These are phyloP conservation scores for Beroe ovata DNA, from an alignment of 37 sponge, comb jelly and placozoan genomes.

Conservation along the genomic window DNA sequence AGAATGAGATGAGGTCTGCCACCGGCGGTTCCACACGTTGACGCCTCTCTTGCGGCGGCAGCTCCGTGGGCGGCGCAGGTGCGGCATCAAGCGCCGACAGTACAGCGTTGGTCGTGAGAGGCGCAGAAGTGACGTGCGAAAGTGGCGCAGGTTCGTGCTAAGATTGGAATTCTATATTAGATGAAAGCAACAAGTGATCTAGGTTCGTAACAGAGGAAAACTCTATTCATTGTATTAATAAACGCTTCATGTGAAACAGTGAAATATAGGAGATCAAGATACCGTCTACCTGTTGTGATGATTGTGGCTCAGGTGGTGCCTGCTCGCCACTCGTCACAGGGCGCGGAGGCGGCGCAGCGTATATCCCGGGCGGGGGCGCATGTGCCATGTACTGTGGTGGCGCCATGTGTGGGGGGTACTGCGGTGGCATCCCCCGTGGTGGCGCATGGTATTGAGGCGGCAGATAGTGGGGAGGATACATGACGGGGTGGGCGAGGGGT, in stretches of 20 bases:
- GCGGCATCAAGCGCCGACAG: constrained; percentile 18
- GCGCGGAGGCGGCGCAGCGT: background rate
- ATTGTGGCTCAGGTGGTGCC: background rate
- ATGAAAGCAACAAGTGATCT: background rate
- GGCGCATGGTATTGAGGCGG: background rate
- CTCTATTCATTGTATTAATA: no score
- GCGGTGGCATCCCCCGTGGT: background rate
- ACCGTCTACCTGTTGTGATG: constrained; percentile 13
- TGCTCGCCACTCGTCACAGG: no score
- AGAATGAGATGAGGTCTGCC: constrained; percentile 51
- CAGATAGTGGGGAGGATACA: background rate
- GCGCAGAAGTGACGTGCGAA: no score
- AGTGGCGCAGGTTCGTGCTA: no score
- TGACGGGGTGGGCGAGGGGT: background rate
- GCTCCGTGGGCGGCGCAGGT: constrained; percentile 39
- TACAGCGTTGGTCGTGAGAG: background rate
- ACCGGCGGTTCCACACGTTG: constrained; percentile 18
- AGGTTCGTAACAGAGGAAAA: no score
- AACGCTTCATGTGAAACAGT: no score
- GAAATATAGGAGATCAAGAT: no score
- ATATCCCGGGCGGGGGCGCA: background rate
- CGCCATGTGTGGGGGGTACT: background rate
- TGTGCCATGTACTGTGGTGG: constrained; percentile 36
- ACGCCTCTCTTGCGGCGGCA: background rate
- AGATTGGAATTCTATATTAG: no score